Percentiles rank a stretch among this genome's conserved stretches.
phyloP scores from a whole-genome alignment of 2,113 vertebrate species.

The Perca fluviatilis region DNA sequence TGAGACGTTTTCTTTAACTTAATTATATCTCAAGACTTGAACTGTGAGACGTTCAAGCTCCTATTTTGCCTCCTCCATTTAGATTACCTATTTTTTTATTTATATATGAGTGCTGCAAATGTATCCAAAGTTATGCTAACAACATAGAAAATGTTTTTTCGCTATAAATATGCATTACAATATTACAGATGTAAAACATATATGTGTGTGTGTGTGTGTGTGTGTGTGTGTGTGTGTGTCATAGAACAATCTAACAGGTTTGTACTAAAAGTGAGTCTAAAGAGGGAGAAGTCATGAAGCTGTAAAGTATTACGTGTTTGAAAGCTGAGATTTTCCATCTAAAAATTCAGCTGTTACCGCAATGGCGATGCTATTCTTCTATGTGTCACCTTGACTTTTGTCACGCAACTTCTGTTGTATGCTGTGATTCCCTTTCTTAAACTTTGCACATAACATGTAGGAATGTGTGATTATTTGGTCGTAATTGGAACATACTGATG shows the following conservation, averaged over 20 bases:
- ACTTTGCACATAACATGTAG: conserved; percentile 19
- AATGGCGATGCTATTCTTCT: conserved; percentile 18
- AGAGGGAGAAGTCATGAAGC: not conserved
- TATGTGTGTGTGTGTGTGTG: too few relatives aligned
- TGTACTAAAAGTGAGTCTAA: conserved; percentile 22
- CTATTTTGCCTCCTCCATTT: not conserved
- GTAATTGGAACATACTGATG: conserved; percentile 42
- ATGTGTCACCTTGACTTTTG: conserved; percentile 29
- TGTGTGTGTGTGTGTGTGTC: too few relatives aligned
- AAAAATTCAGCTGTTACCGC: not conserved
- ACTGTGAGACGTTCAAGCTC: not conserved
- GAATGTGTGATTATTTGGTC: conserved; percentile 5
- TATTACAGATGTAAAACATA: not conserved
- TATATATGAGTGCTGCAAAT: not conserved
- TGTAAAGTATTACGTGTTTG: not conserved
- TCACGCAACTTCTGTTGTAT: conserved; percentile 3
- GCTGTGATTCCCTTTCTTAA: conserved; percentile 6
- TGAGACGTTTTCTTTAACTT: conserved; percentile 17
- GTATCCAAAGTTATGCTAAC: not conserved
- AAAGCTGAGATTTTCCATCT: conserved; percentile 1
- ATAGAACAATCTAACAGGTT: not conserved
- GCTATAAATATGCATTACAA: not conserved
- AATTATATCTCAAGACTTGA: not conserved
- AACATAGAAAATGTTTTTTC: not conserved
- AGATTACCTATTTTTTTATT: not conserved